These are phyloP conservation scores for Aleiodes leptofemur DNA, from an alignment of 2,888 invertebrate species.

Conservation along the genomic window DNA sequence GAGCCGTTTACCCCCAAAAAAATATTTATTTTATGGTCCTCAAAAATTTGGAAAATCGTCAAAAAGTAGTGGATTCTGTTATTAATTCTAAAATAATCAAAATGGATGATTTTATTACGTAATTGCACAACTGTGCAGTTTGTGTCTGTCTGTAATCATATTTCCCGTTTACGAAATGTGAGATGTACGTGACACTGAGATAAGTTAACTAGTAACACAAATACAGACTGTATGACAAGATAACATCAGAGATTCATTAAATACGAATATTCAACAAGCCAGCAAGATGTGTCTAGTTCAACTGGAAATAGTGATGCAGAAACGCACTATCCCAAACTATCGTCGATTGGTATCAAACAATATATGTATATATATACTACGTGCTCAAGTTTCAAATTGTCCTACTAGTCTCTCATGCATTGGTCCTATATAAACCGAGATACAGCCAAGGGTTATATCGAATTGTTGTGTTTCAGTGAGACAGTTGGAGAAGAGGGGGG, in stretches of 20 bases:
- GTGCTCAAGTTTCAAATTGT: constrained; percentile 35
- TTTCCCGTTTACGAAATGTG: no score
- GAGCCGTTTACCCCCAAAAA: no score
- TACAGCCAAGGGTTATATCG: constrained; percentile 20
- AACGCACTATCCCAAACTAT: background rate
- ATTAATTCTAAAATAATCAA: no score
- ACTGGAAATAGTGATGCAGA: constrained; percentile 15
- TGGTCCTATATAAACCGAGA: constrained; percentile 30
- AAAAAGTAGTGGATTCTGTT: no score
- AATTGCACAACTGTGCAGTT: no score
- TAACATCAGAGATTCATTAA: background rate
- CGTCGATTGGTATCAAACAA: constrained; percentile 11
- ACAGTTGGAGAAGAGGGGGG: background rate
- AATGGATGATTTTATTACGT: no score
- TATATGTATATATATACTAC: constrained; percentile 13
- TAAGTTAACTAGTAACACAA: no score
- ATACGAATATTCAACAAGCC: background rate
- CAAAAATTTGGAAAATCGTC: no score
- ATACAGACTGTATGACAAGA: no score
- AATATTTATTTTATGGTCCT: no score
- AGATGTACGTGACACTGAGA: no score
- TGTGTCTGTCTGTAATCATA: no score
- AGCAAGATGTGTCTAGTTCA: background rate
- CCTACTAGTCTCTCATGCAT: constrained; percentile 31
- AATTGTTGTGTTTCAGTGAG: constrained; percentile 9